These are phyloP conservation scores for Drosophila mercatorum DNA, from an alignment of 2,888 invertebrate species.

Conservation along the genomic window DNA sequence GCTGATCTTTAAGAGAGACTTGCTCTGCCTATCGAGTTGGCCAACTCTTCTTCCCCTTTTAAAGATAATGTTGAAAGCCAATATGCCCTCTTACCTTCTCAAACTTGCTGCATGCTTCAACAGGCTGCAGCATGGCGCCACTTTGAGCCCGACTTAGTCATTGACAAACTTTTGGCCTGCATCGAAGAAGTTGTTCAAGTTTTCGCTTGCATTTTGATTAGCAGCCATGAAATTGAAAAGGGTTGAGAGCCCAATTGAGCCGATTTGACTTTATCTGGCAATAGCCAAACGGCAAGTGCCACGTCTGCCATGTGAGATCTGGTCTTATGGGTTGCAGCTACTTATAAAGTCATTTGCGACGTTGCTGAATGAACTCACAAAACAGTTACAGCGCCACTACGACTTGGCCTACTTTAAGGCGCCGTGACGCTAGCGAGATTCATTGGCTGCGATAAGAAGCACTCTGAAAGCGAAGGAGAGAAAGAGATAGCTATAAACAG, in stretches of 20 bases:
- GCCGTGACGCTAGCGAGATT: slow-evolving; percentile 60
- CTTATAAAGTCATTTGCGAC: slow-evolving; percentile 73
- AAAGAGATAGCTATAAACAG: background rate
- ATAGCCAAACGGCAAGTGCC: slow-evolving; percentile 16
- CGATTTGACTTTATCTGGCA: slow-evolving; percentile 42
- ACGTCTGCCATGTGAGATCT: slow-evolving; percentile 20
- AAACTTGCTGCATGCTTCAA: background rate
- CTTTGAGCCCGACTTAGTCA: slow-evolving; percentile 20
- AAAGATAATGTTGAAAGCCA: background rate
- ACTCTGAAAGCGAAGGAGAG: background rate
- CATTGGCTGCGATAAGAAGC: slow-evolving; percentile 63
- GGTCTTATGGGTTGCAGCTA: slow-evolving; percentile 67
- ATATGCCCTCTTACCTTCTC: background rate
- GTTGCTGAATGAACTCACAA: slow-evolving; percentile 53
- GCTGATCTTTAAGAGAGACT: too few species aligned
- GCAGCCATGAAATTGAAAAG: slow-evolving; percentile 60
- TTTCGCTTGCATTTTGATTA: slow-evolving; percentile 71
- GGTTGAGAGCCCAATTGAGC: slow-evolving; percentile 41
- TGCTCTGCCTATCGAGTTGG: too few species aligned
- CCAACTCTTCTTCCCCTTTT: too few species aligned
- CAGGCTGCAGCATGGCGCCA: slow-evolving; percentile 15
- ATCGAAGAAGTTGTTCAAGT: slow-evolving; percentile 48
- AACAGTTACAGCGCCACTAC: slow-evolving; percentile 27
- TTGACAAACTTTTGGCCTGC: slow-evolving; percentile 29
- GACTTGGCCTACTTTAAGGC: slow-evolving; percentile 58